Evolutionary conservation across 1,140 invertebrate species (phyloP), one percentile per base, ranked within the genome.

Genomic region (Tetramorium simillimum): DNA sequence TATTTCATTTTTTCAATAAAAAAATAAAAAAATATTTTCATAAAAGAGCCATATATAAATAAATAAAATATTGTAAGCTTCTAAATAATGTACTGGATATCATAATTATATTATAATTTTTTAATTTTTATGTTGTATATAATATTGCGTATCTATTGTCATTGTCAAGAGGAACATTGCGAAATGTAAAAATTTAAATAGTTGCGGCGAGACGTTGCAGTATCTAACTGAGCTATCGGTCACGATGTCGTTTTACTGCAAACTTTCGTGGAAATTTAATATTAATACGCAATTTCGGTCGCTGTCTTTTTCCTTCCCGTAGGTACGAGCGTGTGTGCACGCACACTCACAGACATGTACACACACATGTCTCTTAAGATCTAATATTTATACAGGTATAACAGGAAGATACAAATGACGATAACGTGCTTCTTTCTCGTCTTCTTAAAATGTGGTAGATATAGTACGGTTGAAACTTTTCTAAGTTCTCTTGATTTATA

Each of bases 281-380:
- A 92, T 92, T 92, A 91, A 92, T 92, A 92, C 88, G 85, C 91
- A 92, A 92, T 92, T 92, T 92, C 82, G 65, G 53, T 84, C 81
- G 63, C 85, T 90, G 84, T 92, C 91, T 87, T 70, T 84, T 77
- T 69, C 73, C 88, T 72, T 92, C 89, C 86, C 65, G 89, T 63
- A 63, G 65, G 49, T 58, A 77, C 24, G 40, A 43, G 5, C 62
- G 63, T 56, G 40, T 49, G 49, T 16, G 21, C 6, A 49, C 14
- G 12, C 40, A 69, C 40, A 49, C 40, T 28, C 12, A 49, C 40
- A 24, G n/a, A 43, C n/a, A 67, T 10, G 37, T 18, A 49, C 65
- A 49, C 14, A 67, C 85, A 73, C 81, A 75, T 87, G 84, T 89
- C 81, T 56, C 37, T 33, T 2, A 60, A 63, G 73, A 91, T 92